Conservation (phyloP, 1,140 invertebrate species). For the Ceratina japonica region DNA sequence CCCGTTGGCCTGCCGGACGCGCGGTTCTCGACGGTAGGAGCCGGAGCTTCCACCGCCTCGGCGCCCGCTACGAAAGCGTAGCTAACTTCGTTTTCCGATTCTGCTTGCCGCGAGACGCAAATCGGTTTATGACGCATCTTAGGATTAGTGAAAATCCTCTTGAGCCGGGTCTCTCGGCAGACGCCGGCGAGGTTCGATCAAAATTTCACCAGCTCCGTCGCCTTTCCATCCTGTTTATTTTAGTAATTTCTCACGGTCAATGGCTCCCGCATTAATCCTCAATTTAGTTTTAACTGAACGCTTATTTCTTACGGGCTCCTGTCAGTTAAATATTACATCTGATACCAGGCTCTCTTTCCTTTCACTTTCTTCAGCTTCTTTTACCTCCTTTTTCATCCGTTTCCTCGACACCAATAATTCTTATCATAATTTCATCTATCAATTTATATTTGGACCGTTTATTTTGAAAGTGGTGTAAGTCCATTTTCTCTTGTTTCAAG, state of each 20-base stretch:
- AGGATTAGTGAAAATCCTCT: constrained; percentile 53
- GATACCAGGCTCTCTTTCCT: not conserved
- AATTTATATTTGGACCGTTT: too few relatives aligned
- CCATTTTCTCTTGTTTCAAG: too few relatives aligned
- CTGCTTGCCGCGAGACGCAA: constrained; percentile 28
- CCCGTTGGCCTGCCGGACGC: not conserved
- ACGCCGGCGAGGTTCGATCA: constrained; percentile 46
- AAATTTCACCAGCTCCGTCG: constrained; percentile 52
- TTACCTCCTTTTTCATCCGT: too few relatives aligned
- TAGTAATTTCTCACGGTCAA: constrained; percentile 24
- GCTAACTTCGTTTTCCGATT: constrained; percentile 57
- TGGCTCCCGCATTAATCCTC: constrained; percentile 34
- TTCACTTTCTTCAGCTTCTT: too few relatives aligned
- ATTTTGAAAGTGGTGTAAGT: too few relatives aligned
- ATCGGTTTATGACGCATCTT: constrained; percentile 62
- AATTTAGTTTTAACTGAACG: not conserved
- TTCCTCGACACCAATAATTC: too few relatives aligned
- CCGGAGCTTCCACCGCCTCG: not conserved
- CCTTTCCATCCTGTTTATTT: constrained; percentile 28
- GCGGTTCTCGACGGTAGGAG: not conserved
- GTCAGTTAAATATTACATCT: not conserved
- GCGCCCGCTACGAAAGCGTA: not conserved
- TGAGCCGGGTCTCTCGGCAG: constrained; percentile 35
- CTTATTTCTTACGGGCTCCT: not conserved
- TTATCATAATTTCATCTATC: too few relatives aligned